Evolutionary conservation across 1,140 invertebrate genomes (phyloP).

Genomic region (Druon quercuslanigerum): DNA sequence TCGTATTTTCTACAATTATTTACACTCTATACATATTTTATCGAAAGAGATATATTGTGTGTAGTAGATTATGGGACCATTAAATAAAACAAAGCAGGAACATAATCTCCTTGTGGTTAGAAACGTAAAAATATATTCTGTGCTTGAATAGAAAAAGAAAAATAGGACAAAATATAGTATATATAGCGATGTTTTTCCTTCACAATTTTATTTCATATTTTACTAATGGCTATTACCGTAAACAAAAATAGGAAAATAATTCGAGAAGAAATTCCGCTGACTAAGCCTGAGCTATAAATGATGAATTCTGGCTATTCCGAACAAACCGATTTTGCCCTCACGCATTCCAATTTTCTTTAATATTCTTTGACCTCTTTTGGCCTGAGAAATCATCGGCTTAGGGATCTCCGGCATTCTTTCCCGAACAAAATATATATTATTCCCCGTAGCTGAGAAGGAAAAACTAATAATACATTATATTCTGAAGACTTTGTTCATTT

Average conservation of each 20-base stretch:
- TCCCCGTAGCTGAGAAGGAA: background rate
- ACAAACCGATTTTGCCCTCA: background rate
- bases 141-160: background rate
- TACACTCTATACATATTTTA: too few species aligned
- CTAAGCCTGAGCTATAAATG: background rate
- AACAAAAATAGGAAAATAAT: constrained; percentile 1
- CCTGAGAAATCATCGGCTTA: background rate
- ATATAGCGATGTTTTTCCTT: background rate
- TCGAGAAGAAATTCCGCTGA: background rate
- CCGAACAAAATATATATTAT: background rate
- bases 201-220: background rate
- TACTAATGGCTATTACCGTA: background rate
- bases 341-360: background rate
- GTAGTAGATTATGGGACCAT: constrained; percentile 18
- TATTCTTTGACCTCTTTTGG: background rate
- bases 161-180: background rate
- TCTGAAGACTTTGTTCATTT: background rate
- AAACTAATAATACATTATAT: background rate
- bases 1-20: too few species aligned
- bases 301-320: background rate
- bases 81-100: background rate
- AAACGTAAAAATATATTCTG: background rate
- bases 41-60: background rate
- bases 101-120: background rate
- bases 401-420: background rate